phyloP scores from a whole-genome alignment of 2,113 vertebrate genomes.

The Prochilodus magdalenae region DNA sequence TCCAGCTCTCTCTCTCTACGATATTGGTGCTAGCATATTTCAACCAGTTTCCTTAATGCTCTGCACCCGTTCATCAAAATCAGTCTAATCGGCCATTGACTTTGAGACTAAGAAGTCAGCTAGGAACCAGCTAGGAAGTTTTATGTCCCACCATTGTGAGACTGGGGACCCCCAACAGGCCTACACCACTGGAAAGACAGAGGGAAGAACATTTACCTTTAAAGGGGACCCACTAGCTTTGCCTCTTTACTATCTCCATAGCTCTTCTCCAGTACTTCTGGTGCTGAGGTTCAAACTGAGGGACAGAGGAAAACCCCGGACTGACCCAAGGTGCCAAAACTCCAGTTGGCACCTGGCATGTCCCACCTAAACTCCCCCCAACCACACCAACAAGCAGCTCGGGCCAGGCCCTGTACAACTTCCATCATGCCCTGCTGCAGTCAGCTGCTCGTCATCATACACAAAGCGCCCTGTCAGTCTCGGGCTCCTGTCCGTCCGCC shows the following conservation, averaged over 20 bases:
- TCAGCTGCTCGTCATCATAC: slow-evolving; percentile 79
- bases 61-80: background rate
- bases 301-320: slow-evolving; percentile 79
- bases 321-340: slow-evolving; percentile 79
- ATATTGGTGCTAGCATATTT: slow-evolving; percentile 1
- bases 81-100: background rate
- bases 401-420: slow-evolving; percentile 74
- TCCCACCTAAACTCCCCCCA: slow-evolving; percentile 55
- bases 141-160: too few species aligned
- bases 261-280: background rate
- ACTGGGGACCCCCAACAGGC: too few species aligned
- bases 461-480: slow-evolving; percentile 75
- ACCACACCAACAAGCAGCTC: slow-evolving; percentile 72
- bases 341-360: slow-evolving; percentile 78
- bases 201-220: too few species aligned
- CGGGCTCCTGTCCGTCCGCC: slow-evolving; percentile 48
- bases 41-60: slow-evolving; percentile 5
- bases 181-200: too few species aligned
- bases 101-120: too few species aligned
- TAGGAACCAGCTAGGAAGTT: too few species aligned
- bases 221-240: too few species aligned
- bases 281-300: slow-evolving; percentile 44
- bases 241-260: background rate
- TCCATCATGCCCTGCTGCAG: slow-evolving; percentile 44
- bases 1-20: background rate